Evolutionary conservation across 2,113 vertebrate genomes (phyloP).

Genomic region (Centrocercus urophasianus): DNA sequence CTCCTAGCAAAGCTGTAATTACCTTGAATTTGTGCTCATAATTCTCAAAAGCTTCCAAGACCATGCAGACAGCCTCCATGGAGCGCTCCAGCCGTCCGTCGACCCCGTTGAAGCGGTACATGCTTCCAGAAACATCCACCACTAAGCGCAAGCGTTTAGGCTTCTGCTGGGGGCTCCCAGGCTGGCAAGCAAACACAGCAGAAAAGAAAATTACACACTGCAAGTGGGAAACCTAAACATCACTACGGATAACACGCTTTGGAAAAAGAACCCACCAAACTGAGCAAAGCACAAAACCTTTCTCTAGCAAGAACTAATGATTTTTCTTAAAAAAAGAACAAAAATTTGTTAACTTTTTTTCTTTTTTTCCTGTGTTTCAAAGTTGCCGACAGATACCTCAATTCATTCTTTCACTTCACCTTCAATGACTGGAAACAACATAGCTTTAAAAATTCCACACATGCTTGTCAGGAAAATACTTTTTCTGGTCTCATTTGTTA

Average conservation of each 20-base stretch:
- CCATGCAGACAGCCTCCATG: slow-evolving; percentile 97
- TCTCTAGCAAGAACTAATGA: background rate
- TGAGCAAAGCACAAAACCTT: background rate
- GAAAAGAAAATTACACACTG: fast-evolving
- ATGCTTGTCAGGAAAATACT: background rate
- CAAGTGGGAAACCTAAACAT: background rate
- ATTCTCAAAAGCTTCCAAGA: slow-evolving; percentile 95
- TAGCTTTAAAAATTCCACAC: background rate
- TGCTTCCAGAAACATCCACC: slow-evolving; percentile 94
- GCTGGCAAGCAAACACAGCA: slow-evolving; percentile 70
- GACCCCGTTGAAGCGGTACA: slow-evolving; percentile 97
- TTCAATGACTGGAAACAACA: slow-evolving; percentile 23
- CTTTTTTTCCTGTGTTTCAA: background rate
- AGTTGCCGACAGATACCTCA: background rate
- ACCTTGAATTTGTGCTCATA: slow-evolving; percentile 98
- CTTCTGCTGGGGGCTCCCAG: slow-evolving; percentile 92
- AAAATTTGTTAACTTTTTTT: background rate
- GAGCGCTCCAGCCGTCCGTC: slow-evolving; percentile 93
- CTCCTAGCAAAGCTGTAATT: slow-evolving; percentile 11
- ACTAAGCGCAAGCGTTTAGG: slow-evolving; percentile 91
- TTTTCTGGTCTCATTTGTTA: slow-evolving; percentile 27
- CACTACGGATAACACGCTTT: background rate
- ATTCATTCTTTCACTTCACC: background rate
- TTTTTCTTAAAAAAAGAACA: background rate
- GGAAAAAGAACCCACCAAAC: background rate